These are phyloP conservation scores for Margaritifera margaritifera DNA, from an alignment of 2,888 invertebrate species.

Conservation along the genomic window DNA sequence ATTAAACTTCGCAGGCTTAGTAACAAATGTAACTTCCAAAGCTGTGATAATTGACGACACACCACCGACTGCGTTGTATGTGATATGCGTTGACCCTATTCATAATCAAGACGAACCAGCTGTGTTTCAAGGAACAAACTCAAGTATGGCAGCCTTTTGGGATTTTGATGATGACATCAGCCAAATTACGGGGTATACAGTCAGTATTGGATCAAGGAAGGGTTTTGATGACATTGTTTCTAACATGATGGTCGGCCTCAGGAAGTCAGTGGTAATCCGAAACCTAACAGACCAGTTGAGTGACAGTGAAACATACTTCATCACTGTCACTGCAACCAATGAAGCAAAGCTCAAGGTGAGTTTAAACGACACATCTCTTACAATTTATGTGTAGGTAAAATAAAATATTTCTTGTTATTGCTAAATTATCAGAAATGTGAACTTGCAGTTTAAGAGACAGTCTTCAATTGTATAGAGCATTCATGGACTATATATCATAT, in stretches of 20 bases:
- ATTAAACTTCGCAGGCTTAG: constrained; percentile 44
- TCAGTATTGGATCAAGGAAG: constrained; percentile 30
- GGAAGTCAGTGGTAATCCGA: not conserved
- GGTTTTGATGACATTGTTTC: constrained; percentile 20
- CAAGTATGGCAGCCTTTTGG: constrained; percentile 48
- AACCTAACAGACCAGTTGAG: constrained; percentile 1
- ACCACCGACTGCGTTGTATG: constrained; percentile 39
- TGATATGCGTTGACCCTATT: constrained; percentile 48
- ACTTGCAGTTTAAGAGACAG: too few relatives aligned
- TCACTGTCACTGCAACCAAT: constrained; percentile 39
- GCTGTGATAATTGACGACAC: constrained; percentile 47
- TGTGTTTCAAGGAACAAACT: constrained; percentile 43
- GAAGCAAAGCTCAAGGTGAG: constrained; percentile 19
- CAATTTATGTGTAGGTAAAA: too few relatives aligned
- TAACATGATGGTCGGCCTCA: constrained; percentile 23
- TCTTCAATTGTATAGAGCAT: too few relatives aligned
- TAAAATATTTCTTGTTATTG: too few relatives aligned
- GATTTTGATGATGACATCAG: constrained; percentile 45
- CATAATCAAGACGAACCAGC: constrained; percentile 45
- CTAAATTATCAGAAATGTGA: too few relatives aligned
- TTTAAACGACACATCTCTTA: too few relatives aligned
- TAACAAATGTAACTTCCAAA: constrained; percentile 35
- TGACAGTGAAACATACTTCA: constrained; percentile 32
- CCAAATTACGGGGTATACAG: constrained; percentile 26
- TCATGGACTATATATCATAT: too few relatives aligned